Conservation (phyloP, 2,113 vertebrate species). For the Merops nubicus region DNA sequence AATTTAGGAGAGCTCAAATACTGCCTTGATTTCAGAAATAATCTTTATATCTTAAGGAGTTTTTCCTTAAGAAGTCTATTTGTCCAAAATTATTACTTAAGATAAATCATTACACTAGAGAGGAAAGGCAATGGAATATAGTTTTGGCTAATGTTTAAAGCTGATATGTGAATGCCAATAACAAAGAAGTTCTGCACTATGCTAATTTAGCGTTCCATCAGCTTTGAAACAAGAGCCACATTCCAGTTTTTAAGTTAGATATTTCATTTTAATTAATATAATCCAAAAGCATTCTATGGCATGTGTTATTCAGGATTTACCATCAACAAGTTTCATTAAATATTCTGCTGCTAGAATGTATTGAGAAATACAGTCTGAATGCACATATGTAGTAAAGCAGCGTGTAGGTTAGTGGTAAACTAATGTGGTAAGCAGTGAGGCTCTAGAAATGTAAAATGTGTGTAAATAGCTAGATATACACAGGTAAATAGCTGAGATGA, state of each 20-base stretch:
- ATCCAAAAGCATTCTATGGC: background rate
- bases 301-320: background rate
- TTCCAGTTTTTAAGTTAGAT: background rate
- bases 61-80: background rate
- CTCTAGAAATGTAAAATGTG: background rate
- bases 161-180: background rate
- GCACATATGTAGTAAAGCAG: background rate
- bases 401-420: background rate
- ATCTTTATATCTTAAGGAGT: background rate
- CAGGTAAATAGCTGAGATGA: background rate
- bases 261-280: background rate
- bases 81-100: background rate
- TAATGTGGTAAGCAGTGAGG: background rate
- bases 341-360: background rate
- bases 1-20: background rate
- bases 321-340: background rate
- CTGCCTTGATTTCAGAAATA: background rate
- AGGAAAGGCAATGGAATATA: background rate
- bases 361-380: background rate
- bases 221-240: background rate
- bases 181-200: fast-evolving
- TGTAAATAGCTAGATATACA: background rate
- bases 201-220: background rate
- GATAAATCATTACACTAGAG: background rate
- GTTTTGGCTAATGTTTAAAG: background rate